Base-by-base conservation (phyloP, 64 coral and sea anemone species). In the Montipora capricornis region DNA sequence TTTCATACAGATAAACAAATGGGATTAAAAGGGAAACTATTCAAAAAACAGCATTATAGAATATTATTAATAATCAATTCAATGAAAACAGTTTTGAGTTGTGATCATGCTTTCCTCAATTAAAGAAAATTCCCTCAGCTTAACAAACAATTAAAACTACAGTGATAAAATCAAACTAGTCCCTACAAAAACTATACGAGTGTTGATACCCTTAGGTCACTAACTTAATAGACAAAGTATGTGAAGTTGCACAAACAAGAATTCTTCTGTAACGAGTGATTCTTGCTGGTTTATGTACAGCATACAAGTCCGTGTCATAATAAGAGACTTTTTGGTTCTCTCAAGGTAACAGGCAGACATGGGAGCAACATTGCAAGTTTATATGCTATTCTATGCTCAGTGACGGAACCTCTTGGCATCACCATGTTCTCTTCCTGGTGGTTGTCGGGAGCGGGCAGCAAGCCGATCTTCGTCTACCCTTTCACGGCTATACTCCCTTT, bases 391-490 rank as follows among this genome's bases (percentile, higher is more conserved):
- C 4, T 83, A 61, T 13, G 45, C 62, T 68, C 47, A 86, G 44
- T 86, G 66, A 86, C 87, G 87, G 52, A 74, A 81, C 11, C 90
- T 83, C 79, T 95, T 95, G 70, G 24, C 80, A 92, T 92, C 90
- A 49, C 94, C 94, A 92, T 92, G 90, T 15, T 92, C 94, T 91
- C 94, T 90, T 73, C 66, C 51, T 20, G 94, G 90, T 9, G 89
- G 89, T 20, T 97, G 93, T 83, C 92, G 93, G 44, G 96, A 92
- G 58, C 93, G 89, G 73, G 96, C 93, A 86, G 93, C 96, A 92
- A 97, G 96, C 5, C 96, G 81, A 82, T 97, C 96, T 7, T 89
- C 89, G 89, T 97, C 96, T 19, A 90, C 96, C 76, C 89, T 78
- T 69, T 97, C 96, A 51, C 96, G 96, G 73, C 80, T 90, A 66